Evolutionary conservation across 2,113 vertebrate species (phyloP), one percentile per base, ranked within the genome.

Genomic region (Pseudolaguvia tuberculata): DNA sequence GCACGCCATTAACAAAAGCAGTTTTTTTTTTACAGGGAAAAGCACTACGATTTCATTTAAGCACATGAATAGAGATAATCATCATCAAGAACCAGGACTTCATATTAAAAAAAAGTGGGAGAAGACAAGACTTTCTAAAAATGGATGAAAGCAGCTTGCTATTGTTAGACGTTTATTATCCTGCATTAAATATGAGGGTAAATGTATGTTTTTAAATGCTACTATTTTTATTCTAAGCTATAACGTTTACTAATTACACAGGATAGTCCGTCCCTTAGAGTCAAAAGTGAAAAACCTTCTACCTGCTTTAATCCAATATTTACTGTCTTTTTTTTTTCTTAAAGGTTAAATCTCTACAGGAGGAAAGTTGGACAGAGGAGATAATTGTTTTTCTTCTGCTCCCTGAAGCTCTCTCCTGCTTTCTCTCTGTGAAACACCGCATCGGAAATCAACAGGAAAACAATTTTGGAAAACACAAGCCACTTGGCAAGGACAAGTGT

Each of bases 401-500:
- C 86, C 88, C 83, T 50, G 11, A 77, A 51, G 57, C 87, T 80
- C 81, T 72, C 48, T 59, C 47, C 25, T 55, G 61, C 48, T 72
- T 27, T 50, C 45, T 66, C 77, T 68, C 51, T 20, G 62, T 75
- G 52, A 91, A 92, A 92, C 91, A 88, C 92, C 89, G 89, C 89
- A 90, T 92, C 89, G 91, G 90, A 91, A 93, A 93, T 92, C 92
- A 90, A 88, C 89, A 75, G 91, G 92, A 91, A 91, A 93, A 89
- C 89, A 87, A 93, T 93, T 93, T 91, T 86, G 87, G 88, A 88
- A 89, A 92, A 92, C 89, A 93, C 89, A 90, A 67, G 90, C 89
- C 92, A 90, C 91, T 93, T 92, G 90, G 86, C 83, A 85, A 88
- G 92, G 94, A 96, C 94, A 96, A 94, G 93, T 95, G 94, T 94